phyloP scores from a whole-genome alignment of 2,113 vertebrate genomes.

The human region DNA sequence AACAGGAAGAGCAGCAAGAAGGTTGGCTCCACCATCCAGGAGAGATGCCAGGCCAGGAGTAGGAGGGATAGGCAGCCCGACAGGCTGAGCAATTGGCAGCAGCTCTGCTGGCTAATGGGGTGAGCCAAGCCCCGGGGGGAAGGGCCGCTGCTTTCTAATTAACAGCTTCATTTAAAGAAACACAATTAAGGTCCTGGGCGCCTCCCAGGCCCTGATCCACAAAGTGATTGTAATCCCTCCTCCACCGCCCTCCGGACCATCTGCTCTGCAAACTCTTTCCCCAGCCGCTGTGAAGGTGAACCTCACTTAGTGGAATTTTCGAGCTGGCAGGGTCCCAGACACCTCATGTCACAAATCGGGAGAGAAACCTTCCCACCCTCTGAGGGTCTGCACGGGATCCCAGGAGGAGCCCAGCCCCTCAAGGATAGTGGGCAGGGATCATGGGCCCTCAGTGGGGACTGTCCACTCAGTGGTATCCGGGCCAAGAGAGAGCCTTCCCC shows the following conservation, averaged over 20 bases:
- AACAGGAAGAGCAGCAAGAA: not conserved
- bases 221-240: not conserved
- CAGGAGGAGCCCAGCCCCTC: not conserved
- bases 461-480: not conserved
- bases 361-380: not conserved
- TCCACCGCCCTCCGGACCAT: not conserved
- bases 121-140: not conserved
- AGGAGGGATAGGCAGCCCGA: not conserved
- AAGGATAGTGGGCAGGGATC: not conserved
- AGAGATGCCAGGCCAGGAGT: not conserved
- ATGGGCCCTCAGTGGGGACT: not conserved
- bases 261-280: not conserved
- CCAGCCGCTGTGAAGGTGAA: not conserved
- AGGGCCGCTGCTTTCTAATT: slow-evolving; percentile 56
- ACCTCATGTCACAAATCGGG: not conserved
- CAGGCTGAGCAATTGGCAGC: not conserved
- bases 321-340: not conserved
- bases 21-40: not conserved
- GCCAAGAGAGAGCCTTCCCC: too few relatives aligned
- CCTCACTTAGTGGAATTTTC: not conserved
- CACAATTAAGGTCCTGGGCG: not conserved
- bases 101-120: not conserved
- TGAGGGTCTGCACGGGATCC: not conserved
- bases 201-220: not conserved
- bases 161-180: slow-evolving; percentile 65